A percentile compares a stretch with the other conserved stretches of the same genome.
Conservation (phyloP, 1,140 invertebrate genomes). For the Melitaea cinxia region DNA sequence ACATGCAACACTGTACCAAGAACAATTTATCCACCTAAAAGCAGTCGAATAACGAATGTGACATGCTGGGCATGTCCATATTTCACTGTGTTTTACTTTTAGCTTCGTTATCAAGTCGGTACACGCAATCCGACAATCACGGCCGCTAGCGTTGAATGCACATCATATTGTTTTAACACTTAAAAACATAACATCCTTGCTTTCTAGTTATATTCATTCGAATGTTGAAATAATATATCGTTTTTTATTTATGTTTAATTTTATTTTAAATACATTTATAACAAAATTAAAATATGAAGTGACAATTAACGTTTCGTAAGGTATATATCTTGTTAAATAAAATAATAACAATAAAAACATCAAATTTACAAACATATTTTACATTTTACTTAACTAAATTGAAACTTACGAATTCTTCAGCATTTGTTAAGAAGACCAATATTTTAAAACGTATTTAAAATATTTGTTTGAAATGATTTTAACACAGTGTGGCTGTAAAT, state of each 20-base stretch:
- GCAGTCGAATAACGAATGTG: conserved; percentile 23
- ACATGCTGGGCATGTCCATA: conserved; percentile 47
- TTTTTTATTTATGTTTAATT: background rate
- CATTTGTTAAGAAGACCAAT: no score
- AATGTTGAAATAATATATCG: background rate
- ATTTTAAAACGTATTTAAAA: no score
- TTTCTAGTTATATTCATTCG: conserved; percentile 15
- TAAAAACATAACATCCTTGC: conserved; percentile 44
- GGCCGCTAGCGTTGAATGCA: conserved; percentile 54
- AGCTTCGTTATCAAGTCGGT: conserved; percentile 63
- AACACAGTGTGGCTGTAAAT: no score
- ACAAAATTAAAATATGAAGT: no score
- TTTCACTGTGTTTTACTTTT: conserved; percentile 53
- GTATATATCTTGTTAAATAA: no score
- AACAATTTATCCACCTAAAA: conserved; percentile 23
- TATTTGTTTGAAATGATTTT: no score
- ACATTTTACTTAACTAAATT: no score
- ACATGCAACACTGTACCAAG: conserved; percentile 1
- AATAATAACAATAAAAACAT: no score
- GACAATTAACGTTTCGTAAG: no score
- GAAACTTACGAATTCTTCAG: no score
- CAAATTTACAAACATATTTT: no score
- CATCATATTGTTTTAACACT: conserved; percentile 68
- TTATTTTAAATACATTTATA: background rate
- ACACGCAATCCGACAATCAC: conserved; percentile 72